Base-by-base conservation (phyloP, 2,113 vertebrate genomes). In the Rissa tridactyla region DNA sequence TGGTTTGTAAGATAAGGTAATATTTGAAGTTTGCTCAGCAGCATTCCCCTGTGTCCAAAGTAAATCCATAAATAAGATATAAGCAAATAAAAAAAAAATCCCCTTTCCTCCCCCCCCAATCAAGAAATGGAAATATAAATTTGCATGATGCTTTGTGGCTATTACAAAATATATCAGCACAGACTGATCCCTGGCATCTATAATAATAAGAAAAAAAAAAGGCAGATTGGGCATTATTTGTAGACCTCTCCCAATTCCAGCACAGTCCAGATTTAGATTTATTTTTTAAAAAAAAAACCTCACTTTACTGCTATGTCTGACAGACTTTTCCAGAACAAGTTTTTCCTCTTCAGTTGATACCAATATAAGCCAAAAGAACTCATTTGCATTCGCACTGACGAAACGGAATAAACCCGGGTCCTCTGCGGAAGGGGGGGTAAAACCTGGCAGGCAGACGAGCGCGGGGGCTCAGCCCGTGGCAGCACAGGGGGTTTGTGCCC, bases 1-100 rank as follows among this genome's bases (percentile, higher is more conserved):
- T 98, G 98, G 98, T 99, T 98, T 99, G 99, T 98, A 99, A 99
- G 98, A 99, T 99, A 98, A 99, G 98, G 99, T 98, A 98, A 98
- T 98, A 99, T 99, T 98, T 99, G 99, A 99, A 99, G 99, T 98
- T 99, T 98, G 98, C 98, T 98, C 97, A 97, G 98, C 98, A 97
- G 98, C 98, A 98, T 98, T 99, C 99, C 99, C 98, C 94, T 96
- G 98, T 98, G 98, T 98, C 99, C 99, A 98, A 96, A 98, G 98
- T 98, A 99, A 99, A 98, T 98, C 98, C 98, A 98, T 98, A 99
- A 99, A 99, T 99, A 99, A 99, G 98, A 99, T 98, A 99, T 97
- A 98, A 99, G 98, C 98, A 98, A 98, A 97, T 92, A 96, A 95
- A 96, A 94, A 97, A 83, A 80, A 88, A 82, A 92, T 19, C 78